Evolutionary conservation across 2,113 vertebrate species (phyloP).

Genomic region (Dicaeum eximium): DNA sequence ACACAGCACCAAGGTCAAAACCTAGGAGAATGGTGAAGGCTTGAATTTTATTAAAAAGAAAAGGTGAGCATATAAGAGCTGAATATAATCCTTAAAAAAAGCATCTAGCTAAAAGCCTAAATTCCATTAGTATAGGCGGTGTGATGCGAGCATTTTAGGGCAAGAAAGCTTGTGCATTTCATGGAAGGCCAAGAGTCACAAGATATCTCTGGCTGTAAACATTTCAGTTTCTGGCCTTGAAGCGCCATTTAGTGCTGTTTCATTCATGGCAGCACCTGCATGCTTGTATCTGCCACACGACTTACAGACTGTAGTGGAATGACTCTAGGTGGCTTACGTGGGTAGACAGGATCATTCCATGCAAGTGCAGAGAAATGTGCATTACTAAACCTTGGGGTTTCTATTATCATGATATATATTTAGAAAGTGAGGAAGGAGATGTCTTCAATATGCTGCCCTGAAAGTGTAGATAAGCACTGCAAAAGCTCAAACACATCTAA

Average conservation of each 20-base stretch:
- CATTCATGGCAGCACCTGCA: background rate
- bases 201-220: background rate
- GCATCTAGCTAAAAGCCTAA: background rate
- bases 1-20: background rate
- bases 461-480: background rate
- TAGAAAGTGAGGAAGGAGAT: background rate
- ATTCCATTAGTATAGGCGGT: background rate
- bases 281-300: background rate
- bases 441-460: background rate
- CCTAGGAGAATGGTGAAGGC: background rate
- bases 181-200: background rate
- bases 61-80: background rate
- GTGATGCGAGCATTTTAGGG: background rate
- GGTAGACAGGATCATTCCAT: fast-evolving
- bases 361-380: background rate
- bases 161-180: background rate
- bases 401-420: background rate
- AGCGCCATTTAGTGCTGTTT: background rate
- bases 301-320: background rate
- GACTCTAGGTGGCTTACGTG: background rate
- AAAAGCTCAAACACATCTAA: background rate
- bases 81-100: background rate
- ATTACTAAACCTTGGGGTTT: background rate
- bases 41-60: background rate
- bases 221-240: background rate